phyloP scores from a whole-genome alignment of 1,140 invertebrate genomes.

The Paraescarpia echinospica region DNA sequence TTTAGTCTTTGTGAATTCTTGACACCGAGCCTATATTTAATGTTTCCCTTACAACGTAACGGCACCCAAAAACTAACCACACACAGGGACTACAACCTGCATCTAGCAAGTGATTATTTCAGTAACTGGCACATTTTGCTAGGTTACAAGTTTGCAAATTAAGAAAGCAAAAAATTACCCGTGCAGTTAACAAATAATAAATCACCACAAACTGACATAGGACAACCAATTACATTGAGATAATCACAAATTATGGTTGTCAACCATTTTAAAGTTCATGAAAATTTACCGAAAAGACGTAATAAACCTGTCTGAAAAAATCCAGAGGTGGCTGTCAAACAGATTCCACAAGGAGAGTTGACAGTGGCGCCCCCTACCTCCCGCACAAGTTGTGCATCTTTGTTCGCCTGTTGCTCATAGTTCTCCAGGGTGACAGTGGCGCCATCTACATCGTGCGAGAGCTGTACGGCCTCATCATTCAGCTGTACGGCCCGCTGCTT shows the following conservation, averaged over 20 bases:
- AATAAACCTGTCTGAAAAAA: not conserved
- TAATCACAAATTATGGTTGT: not conserved
- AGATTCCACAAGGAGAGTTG: not conserved
- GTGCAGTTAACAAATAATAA: not conserved
- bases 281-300: no score
- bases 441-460: slow-evolving; percentile 71
- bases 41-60: no score
- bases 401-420: slow-evolving; percentile 72
- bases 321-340: no score
- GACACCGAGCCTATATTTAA: no score
- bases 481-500: slow-evolving; percentile 74
- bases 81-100: no score
- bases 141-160: not conserved
- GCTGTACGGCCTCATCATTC: slow-evolving; percentile 74
- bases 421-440: slow-evolving; percentile 72
- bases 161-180: not conserved
- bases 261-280: not conserved
- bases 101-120: no score
- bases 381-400: slow-evolving; percentile 73
- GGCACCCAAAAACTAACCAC: no score
- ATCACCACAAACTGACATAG: not conserved
- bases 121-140: no score
- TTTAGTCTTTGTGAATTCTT: no score
- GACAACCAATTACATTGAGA: not conserved
- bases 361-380: slow-evolving; percentile 60